phyloP scores from a whole-genome alignment of 2,888 invertebrate genomes.

The Torymus tubicola region DNA sequence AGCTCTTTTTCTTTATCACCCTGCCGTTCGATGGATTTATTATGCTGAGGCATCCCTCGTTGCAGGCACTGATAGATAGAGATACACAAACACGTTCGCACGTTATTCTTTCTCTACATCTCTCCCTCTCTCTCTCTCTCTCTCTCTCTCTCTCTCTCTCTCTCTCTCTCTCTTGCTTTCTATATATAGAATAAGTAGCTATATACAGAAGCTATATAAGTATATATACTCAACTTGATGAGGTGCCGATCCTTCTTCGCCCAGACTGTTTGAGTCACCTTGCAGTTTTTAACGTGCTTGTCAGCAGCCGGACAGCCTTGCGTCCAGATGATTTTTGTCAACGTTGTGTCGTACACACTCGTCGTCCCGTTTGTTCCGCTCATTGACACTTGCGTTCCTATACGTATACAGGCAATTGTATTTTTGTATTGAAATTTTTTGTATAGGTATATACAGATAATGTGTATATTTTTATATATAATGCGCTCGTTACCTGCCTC shows the following conservation, averaged over 20 bases:
- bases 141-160: too few species aligned
- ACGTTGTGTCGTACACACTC: constrained; percentile 32
- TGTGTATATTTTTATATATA: too few species aligned
- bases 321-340: constrained; percentile 61
- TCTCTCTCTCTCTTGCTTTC: too few species aligned
- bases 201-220: too few species aligned
- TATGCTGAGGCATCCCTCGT: constrained; percentile 49
- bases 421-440: too few species aligned
- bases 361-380: constrained; percentile 35
- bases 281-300: constrained; percentile 44
- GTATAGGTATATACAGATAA: too few species aligned
- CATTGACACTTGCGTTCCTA: constrained; percentile 56
- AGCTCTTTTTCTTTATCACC: constrained; percentile 1
- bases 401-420: constrained; percentile 54
- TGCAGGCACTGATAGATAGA: constrained; percentile 62
- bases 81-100: background rate
- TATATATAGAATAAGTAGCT: too few species aligned
- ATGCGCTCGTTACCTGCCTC: constrained; percentile 24
- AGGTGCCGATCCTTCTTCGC: constrained; percentile 62
- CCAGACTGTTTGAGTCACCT: constrained; percentile 63
- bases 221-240: constrained; percentile 59
- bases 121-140: too few species aligned
- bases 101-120: too few species aligned
- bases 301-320: constrained; percentile 52
- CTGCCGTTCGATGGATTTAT: constrained; percentile 13